Evolutionary conservation across 2,888 invertebrate species (phyloP).

Genomic region (Thalpophila matura): DNA sequence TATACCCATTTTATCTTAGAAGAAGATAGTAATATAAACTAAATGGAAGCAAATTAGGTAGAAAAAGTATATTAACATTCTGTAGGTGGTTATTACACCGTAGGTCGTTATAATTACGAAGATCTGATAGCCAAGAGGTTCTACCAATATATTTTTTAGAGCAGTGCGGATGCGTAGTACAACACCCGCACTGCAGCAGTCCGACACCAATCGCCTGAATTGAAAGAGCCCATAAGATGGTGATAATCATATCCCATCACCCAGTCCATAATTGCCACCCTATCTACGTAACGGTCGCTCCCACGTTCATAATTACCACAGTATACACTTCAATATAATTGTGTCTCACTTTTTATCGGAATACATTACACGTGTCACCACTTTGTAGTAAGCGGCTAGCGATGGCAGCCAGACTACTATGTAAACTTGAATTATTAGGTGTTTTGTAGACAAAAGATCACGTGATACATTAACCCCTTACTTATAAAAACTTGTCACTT

Average conservation of each 20-base stretch:
- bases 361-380: constrained; percentile 63
- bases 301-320: constrained; percentile 73
- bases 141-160: too few species aligned
- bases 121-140: too few species aligned
- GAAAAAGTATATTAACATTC: not conserved
- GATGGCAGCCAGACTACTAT: constrained; percentile 19
- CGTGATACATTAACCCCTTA: too few species aligned
- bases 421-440: constrained; percentile 8
- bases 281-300: constrained; percentile 73
- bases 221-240: too few species aligned
- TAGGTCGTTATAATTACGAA: not conserved
- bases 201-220: too few species aligned
- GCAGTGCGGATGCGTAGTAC: too few species aligned
- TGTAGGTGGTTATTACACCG: not conserved
- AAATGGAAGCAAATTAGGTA: constrained; percentile 20
- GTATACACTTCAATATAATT: constrained; percentile 72
- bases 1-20: constrained; percentile 15
- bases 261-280: constrained; percentile 52
- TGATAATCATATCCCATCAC: not conserved
- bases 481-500: too few species aligned
- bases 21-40: constrained; percentile 25
- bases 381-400: constrained; percentile 26
- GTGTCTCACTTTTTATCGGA: constrained; percentile 73
- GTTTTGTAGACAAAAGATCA: not conserved
- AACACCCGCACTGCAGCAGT: too few species aligned